Evolutionary conservation across 2,113 vertebrate genomes (phyloP).

Genomic region (Anolis sagrei): DNA sequence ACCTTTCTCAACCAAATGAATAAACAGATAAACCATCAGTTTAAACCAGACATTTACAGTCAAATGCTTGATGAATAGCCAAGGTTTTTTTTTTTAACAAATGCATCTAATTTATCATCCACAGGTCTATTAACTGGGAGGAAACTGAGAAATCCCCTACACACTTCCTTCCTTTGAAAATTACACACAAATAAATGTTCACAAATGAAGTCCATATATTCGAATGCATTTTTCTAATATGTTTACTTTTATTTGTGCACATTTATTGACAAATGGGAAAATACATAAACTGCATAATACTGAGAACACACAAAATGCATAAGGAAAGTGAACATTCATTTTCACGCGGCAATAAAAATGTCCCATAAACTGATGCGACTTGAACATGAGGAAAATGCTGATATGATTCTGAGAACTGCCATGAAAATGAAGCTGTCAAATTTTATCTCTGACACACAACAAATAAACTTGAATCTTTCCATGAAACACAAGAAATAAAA

Average conservation of each 20-base stretch:
- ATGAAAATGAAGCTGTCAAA: not conserved
- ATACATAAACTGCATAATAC: not conserved
- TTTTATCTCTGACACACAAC: not conserved
- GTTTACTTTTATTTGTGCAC: too few relatives aligned
- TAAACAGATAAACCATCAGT: not conserved
- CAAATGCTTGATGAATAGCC: slow-evolving; percentile 30
- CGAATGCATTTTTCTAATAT: too few relatives aligned
- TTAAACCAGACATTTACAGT: slow-evolving; percentile 38
- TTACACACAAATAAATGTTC: not conserved
- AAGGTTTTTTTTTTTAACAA: not conserved
- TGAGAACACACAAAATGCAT: not conserved
- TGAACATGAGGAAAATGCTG: not conserved
- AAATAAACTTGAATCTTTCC: slow-evolving; percentile 21
- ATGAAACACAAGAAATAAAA: not conserved
- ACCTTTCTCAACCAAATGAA: rapidly evolving
- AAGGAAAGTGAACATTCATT: not conserved
- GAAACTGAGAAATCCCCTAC: not conserved
- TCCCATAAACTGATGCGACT: not conserved
- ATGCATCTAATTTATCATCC: not conserved
- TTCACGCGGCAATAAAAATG: not conserved
- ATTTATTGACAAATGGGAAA: too few relatives aligned
- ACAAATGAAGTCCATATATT: not conserved
- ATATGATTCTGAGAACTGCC: not conserved
- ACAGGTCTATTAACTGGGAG: not conserved
- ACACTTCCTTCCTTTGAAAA: not conserved